Evolutionary conservation across 2,797 vertebrate genomes (phyloP), one percentile per base, ranked within the genome.

Genomic region (Sphenodon punctatus): DNA sequence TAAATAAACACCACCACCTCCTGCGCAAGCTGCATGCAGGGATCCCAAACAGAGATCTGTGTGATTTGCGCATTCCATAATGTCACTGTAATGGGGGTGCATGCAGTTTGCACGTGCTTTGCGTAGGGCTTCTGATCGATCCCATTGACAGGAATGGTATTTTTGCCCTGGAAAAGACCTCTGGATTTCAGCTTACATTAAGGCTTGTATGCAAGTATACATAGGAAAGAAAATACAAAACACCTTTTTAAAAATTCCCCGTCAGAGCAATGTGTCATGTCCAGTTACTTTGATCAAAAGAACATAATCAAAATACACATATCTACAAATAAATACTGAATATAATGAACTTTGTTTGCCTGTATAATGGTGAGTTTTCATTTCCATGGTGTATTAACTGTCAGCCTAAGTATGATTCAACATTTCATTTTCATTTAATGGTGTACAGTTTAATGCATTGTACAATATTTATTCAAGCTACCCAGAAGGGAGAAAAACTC

Each of bases 261-360:
- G 4, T 73, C 17, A 5, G 0, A 0, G 6, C 16, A 13, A 15
- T 34, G 56, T 16, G 1, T 34, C 71, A 20, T 34, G 14, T n/a
- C 66, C 10, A 30, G 39, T 32, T 72, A 32, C 22, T 78, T 67
- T 67, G 67, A 51, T 60, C 32, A 56, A 67, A 75, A 42, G 7
- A 34, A 7, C 61, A 27, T 49, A 42, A 63, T 42, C 2, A 1
- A 15, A 1, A 2, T 25, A 32, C 7, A 58, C 55, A 6, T 10
- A 41, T 67, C 55, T 58, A 17, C 53, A n/a, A 84, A 42, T 38
- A 67, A 82, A 72, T 0, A 43, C n/a, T 14, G 68, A 58, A 30
- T 60, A 6, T 14, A 27, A 22, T n/a, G 32, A 68, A 22, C 19
- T 49, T 41, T n/a, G n/a, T 34, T 20, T 45, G 16, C n/a, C 19